Conservation (phyloP, 92 coral and sea anemone genomes). For the Actinostola sp. region DNA sequence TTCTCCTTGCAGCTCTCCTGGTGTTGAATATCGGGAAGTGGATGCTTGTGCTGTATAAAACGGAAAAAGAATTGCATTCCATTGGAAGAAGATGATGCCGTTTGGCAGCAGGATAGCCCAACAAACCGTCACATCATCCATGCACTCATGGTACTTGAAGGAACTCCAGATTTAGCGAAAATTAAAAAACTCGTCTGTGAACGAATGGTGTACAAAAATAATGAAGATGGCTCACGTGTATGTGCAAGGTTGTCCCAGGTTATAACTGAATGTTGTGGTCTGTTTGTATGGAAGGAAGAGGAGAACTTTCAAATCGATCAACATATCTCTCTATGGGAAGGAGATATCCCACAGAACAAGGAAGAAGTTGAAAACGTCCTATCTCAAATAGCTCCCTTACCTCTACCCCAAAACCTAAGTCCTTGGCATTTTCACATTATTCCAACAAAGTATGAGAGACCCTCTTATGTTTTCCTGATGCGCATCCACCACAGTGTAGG, state of each 20-base stretch:
- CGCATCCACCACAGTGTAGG: conserved; percentile 95
- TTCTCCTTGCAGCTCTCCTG: conserved; percentile 47
- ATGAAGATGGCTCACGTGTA: conserved; percentile 74
- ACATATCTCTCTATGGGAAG: conserved; percentile 80
- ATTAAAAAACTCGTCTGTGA: conserved; percentile 70
- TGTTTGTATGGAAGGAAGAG: conserved; percentile 91
- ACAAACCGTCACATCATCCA: conserved; percentile 88
- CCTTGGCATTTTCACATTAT: conserved; percentile 95
- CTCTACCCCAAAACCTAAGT: conserved; percentile 59
- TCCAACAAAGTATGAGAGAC: conserved; percentile 72
- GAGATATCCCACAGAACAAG: conserved; percentile 58
- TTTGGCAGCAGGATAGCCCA: conserved; percentile 96
- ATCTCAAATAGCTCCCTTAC: conserved; percentile 70
- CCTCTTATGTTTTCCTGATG: conserved; percentile 71
- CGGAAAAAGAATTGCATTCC: conserved; percentile 61
- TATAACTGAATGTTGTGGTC: conserved; percentile 71
- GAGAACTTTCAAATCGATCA: conserved; percentile 67
- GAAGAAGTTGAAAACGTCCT: conserved; percentile 73
- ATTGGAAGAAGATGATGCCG: conserved; percentile 89
- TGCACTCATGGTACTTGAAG: conserved; percentile 84
- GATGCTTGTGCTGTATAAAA: conserved; percentile 43
- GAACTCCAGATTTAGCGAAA: conserved; percentile 74
- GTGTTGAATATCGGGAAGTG: conserved; percentile 57
- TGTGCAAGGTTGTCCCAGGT: conserved; percentile 83
- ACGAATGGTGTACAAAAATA: conserved; percentile 78